Base-by-base conservation (phyloP, 2,888 invertebrate genomes). In the Strigamia transsilvanica region DNA sequence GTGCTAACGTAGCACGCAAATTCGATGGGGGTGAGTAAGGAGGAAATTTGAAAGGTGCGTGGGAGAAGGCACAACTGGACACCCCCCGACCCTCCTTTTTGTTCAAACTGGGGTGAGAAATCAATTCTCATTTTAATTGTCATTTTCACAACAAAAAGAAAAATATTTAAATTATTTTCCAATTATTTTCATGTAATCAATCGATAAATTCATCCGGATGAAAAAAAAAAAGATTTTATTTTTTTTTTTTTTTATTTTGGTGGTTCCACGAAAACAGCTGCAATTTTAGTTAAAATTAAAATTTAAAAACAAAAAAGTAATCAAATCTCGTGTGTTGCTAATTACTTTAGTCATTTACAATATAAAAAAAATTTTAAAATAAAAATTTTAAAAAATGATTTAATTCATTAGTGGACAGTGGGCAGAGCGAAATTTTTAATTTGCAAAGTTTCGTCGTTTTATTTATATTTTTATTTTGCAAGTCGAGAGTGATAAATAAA, bases 1-100 rank as follows among this genome's bases (percentile, higher is more conserved):
- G 80, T 34, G 81, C 81, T 61, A 81, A 81, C 66, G 81, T 81
- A 23, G 80, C 32, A 79, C 42, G 56, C 81, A 81, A 81, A 81
- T 81, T 81, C 34, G 81, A 66, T 66, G 23, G 66, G 23, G 66
- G 32, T 66, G 66, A 51, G 51, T 51, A n/a, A 61, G 18, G 42
- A 51, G 51, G n/a, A 18, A 51, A 51, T 51, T 51, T n/a, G 6
- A 66, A 66, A 66, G 66, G 66, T 66, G 66, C 51, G 51, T 51
- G 51, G 51, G 51, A 51, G 51, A 51, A n/a, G 6, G 18, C 15
- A n/a, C 51, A 51, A 51, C 51, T 51, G 51, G 51, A 46, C 46
- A 12, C n/a, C n/a, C n/a, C n/a, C n/a, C n/a, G 3, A 34, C 34
- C 34, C 34, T 34, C 7, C 7, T 34, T 34, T 34, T 51, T 51